phyloP scores from a whole-genome alignment of 2,888 invertebrate genomes.

The Heliconius ethilla region DNA sequence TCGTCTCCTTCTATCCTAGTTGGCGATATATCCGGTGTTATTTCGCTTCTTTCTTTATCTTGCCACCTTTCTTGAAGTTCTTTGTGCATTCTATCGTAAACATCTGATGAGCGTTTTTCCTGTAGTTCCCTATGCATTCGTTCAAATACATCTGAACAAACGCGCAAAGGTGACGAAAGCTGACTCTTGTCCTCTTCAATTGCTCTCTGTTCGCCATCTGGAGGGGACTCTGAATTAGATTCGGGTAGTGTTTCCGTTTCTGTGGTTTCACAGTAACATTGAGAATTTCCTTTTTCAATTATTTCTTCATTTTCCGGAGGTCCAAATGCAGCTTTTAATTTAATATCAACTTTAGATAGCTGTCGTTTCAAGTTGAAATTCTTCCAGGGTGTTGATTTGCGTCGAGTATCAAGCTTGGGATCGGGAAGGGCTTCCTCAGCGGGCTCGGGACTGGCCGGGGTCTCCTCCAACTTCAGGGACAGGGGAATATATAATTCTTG shows the following conservation, averaged over 20 bases:
- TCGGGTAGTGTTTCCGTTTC: constrained; percentile 58
- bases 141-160: constrained; percentile 70
- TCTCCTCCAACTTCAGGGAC: constrained; percentile 69
- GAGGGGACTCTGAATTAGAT: constrained; percentile 53
- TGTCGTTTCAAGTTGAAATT: constrained; percentile 91
- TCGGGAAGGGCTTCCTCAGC: constrained; percentile 57
- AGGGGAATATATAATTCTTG: constrained; percentile 67
- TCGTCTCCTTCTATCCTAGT: constrained; percentile 53
- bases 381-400: constrained; percentile 88
- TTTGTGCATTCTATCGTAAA: constrained; percentile 71
- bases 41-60: constrained; percentile 60
- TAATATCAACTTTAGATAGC: constrained; percentile 89
- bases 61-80: constrained; percentile 76
- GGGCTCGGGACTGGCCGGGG: constrained; percentile 53
- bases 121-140: constrained; percentile 71
- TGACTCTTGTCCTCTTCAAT: constrained; percentile 51
- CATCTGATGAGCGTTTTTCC: constrained; percentile 63
- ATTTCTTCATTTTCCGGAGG: constrained; percentile 67
- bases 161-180: constrained; percentile 63
- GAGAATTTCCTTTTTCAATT: constrained; percentile 61
- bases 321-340: constrained; percentile 85
- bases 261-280: constrained; percentile 68
- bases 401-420: constrained; percentile 74
- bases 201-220: constrained; percentile 51
- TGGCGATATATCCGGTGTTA: constrained; percentile 51